Base-by-base conservation (phyloP, 1,140 invertebrate genomes). In the Gryllus bimaculatus region DNA sequence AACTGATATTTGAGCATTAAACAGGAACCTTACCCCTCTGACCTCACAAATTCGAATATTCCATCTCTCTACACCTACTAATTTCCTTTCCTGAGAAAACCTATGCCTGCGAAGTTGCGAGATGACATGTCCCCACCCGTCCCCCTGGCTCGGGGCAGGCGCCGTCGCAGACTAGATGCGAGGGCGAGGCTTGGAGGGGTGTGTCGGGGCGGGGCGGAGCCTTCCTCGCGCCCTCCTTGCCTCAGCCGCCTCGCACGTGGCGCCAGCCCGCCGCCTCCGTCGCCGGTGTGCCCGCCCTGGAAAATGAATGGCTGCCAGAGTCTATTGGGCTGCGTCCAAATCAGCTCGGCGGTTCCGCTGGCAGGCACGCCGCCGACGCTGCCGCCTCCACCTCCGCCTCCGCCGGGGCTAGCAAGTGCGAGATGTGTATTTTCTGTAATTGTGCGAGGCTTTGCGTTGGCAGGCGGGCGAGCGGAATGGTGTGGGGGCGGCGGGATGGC, bases 381-480 rank as follows among this genome's bases (percentile, higher is more conserved):
- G 54, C 54, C 54, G 54, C 18, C 54, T 10, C 54, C 54, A 18
- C 54, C 54, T 13, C 54, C 54, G 54, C 18, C 54, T 10, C 54
- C 54, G 54, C 54, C 54, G 18, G 2, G 10, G 18, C 54, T 66
- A 66, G 54, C 54, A 66, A 66, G 54, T 66, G 54, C 54, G 54
- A 66, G 54, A 66, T 66, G 54, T 66, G 54, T 66, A 66, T 66
- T 66, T 66, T 66, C 54, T 66, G 54, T 66, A 66, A 66, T 66
- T 66, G 54, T 66, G 54, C 54, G 54, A 66, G 54, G 54, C 54
- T 66, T 66, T 66, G 18, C 54, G 54, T 66, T 66, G 54, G 54
- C 54, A 66, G 18, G 10, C 54, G 10, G 54, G 54, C 54, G 18
- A 66, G 18, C 54, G 54, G 18, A 66, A 2, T 5, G 26, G 26